Evolutionary conservation across 2,113 vertebrate genomes (phyloP), one percentile per base, ranked within the genome.

Genomic region (Fregata magnificens): DNA sequence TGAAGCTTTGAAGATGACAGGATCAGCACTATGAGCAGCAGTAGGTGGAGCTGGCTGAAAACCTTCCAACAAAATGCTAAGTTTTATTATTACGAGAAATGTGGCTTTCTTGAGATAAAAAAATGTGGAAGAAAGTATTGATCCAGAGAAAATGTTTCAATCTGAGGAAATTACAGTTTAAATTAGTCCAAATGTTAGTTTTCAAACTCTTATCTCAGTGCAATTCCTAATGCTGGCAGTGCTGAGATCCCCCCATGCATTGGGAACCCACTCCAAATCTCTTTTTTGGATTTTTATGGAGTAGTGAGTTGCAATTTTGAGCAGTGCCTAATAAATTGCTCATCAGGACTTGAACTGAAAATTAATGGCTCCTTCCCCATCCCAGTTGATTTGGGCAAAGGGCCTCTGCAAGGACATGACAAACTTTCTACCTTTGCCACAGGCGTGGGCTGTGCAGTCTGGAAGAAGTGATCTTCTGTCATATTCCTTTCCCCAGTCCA

Each of bases 31-130:
- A 13, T 28, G 40, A 86, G 91, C 86, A 88, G 71, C 76, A 94
- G 93, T 77, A 77, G 86, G 80, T 88, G 93, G 91, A 95, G 80
- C 44, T 86, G 76, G 26, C 21, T 80, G 49, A 86, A 94, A 94
- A 61, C 65, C n/a, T 83, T 72, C 40, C 55, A 86, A 85, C 49
- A 79, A 42, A 63, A 86, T 67, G 10, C n/a, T 90, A 55, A 11
- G n/a, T 61, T 90, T 76, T 70, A 38, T 82, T 72, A 58, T 92
- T 36, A 50, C 38, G 67, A 90, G 49, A 86, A 86, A 90, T 38
- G 29, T 76, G 22, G 13, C 4, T 82, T 82, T 92, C 76, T 16
- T 72, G 58, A 63, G 61, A 82, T 83, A 44, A 53, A 10, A 50
- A 74, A 22, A 3, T 4, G 16, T 28, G 42, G 32, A 36, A 84